phyloP scores from a whole-genome alignment of 2,113 vertebrate genomes.

The Psettodes erumei region DNA sequence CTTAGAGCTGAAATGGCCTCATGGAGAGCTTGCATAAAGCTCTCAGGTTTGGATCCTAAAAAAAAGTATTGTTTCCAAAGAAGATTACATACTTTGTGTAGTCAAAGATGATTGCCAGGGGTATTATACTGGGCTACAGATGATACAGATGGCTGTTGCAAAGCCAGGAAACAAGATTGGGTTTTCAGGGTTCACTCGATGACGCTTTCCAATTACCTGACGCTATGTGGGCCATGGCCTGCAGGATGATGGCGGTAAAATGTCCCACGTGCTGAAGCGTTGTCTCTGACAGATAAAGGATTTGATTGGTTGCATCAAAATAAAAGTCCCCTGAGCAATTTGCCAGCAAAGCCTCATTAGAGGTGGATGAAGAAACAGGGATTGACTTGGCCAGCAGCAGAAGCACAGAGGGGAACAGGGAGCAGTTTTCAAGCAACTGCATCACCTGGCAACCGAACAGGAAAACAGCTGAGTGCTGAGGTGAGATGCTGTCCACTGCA shows the following conservation, averaged over 20 bases:
- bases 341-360: conserved; percentile 56
- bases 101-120: conserved; percentile 33
- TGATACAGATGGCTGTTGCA: neutral
- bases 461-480: conserved; percentile 82
- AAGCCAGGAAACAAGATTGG: conserved; percentile 8
- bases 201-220: conserved; percentile 76
- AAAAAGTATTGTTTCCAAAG: conserved; percentile 26
- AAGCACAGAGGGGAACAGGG: conserved; percentile 74
- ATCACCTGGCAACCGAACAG: conserved; percentile 84
- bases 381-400: conserved; percentile 82
- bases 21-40: conserved; percentile 76
- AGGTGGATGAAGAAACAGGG: conserved; percentile 64
- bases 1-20: conserved; percentile 79
- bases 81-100: conserved; percentile 29
- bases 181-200: neutral
- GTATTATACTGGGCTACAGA: conserved; percentile 15
- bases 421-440: conserved; percentile 72
- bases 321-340: conserved; percentile 80
- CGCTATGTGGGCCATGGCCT: conserved; percentile 82
- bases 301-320: conserved; percentile 83
- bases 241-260: conserved; percentile 82
- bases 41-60: conserved; percentile 66
- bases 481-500: conserved; percentile 81
- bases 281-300: conserved; percentile 82
- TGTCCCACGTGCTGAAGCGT: conserved; percentile 83